Evolutionary conservation across 2,888 invertebrate species (phyloP), one percentile per base, ranked within the genome.

Genomic region (Sipha maydis): DNA sequence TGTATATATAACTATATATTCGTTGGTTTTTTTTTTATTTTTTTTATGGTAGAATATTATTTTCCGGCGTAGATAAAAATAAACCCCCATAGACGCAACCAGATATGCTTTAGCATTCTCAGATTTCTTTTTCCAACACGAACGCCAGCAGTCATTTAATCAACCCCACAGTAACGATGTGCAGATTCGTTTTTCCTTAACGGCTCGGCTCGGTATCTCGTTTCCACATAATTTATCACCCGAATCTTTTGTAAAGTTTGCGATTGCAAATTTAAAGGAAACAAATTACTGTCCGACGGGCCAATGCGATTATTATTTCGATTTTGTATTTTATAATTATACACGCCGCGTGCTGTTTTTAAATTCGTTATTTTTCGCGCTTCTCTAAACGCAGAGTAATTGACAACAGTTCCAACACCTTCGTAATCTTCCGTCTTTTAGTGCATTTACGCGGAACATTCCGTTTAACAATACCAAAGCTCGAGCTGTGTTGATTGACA

Each of bases 171-270:
- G 56, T 79, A 88, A 82, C 82, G 75, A 88, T 31, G 25, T 34
- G 25, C 41, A 67, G 82, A 75, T 88, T 75, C 41, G 76, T 82
- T 73, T 88, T 82, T 88, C 75, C 78, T 75, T 31, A 82, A 80
- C 41, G 67, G 14, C 31, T 31, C 71, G 71, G 28, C 31, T 19
- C 14, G 48, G 88, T 82, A 75, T 88, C 88, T 75, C 31, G 41
- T 88, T 88, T 88, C 88, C 61, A 41, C 67, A 82, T 88, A 88
- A 88, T 80, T 82, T 80, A 88, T 88, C 82, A 76, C 48, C 61
- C 19, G 48, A 82, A 73, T 80, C 73, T 86, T 34, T 61, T 79
- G 73, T 31, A 75, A 38, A 75, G 41, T 75, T 80, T 69, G 41
- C 28, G 5, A 54, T 34, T 34, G 21, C 28, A 56, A 79, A 71